Evolutionary conservation across 37 sponge, comb jelly and placozoan genomes (phyloP).

Genomic region (Axinella damicornis): DNA sequence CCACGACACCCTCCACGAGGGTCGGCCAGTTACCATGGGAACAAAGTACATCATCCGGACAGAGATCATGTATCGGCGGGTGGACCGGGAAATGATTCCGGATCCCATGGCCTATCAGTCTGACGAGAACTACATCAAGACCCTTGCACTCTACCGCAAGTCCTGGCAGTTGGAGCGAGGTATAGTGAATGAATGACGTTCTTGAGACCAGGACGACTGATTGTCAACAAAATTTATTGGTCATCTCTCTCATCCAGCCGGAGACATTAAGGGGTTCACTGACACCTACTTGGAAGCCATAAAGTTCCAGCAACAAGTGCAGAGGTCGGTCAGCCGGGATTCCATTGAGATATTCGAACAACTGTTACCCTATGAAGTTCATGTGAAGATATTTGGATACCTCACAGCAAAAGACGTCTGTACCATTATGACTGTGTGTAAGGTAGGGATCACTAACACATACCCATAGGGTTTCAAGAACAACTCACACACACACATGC

Average conservation of each 20-base stretch:
- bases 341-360: background rate
- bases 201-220: too few species aligned
- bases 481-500: too few species aligned
- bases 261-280: conserved; percentile 40
- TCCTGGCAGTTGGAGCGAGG: conserved; percentile 42
- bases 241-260: conserved; percentile 1
- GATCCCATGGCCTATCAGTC: conserved; percentile 15
- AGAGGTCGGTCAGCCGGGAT: conserved; percentile 24
- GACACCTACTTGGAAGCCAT: conserved; percentile 53
- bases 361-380: conserved; percentile 30
- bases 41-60: conserved; percentile 55
- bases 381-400: conserved; percentile 29
- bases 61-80: conserved; percentile 57
- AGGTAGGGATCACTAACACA: conserved; percentile 7
- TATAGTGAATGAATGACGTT: background rate
- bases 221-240: too few species aligned
- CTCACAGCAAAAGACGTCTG: conserved; percentile 9
- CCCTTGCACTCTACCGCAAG: conserved; percentile 43
- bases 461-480: too few species aligned
- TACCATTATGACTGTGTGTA: conserved; percentile 5
- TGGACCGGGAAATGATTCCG: conserved; percentile 52
- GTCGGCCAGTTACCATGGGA: conserved; percentile 25
- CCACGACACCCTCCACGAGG: conserved; percentile 57
- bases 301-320: conserved; percentile 18
- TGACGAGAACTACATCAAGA: conserved; percentile 22